A percentile compares a stretch with the other conserved stretches of the same genome.
Evolutionary conservation across 2,797 vertebrate species (phyloP).

Genomic region (Ptychadena robeensis): DNA sequence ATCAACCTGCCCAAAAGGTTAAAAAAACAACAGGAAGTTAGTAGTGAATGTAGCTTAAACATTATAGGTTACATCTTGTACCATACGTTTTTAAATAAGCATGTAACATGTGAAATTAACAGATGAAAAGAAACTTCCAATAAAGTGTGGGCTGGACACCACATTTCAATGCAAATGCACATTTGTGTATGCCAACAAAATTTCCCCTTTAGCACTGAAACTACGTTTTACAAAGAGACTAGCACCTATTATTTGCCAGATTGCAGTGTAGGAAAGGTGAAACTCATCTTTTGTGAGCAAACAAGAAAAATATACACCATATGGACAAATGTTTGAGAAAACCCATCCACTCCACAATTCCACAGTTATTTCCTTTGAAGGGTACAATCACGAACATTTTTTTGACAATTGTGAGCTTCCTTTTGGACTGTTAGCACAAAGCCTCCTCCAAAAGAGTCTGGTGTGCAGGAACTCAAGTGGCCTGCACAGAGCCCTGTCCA

Average conservation of each 20-base stretch:
- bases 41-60: neutral
- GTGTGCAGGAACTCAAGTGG: no score
- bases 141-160: conserved; percentile 1
- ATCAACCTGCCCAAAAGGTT: conserved; percentile 14
- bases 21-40: neutral
- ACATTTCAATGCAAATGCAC: neutral
- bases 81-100: conserved; percentile 35
- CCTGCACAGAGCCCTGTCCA: no score
- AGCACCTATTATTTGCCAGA: conserved; percentile 47
- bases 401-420: no score
- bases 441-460: no score
- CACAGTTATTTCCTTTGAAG: no score
- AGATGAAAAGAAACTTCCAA: neutral
- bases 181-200: conserved; percentile 5
- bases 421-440: no score
- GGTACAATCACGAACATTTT: no score
- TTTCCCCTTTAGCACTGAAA: conserved; percentile 53
- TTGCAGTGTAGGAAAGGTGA: conserved; percentile 11
- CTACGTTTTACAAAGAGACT: conserved; percentile 15
- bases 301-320: neutral
- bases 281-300: conserved; percentile 27
- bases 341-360: no score
- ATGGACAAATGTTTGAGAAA: no score
- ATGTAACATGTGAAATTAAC: conserved; percentile 15
- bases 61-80: conserved; percentile 35